Evolutionary conservation across 1,140 invertebrate species (phyloP).

Genomic region (Pissodes strobi): DNA sequence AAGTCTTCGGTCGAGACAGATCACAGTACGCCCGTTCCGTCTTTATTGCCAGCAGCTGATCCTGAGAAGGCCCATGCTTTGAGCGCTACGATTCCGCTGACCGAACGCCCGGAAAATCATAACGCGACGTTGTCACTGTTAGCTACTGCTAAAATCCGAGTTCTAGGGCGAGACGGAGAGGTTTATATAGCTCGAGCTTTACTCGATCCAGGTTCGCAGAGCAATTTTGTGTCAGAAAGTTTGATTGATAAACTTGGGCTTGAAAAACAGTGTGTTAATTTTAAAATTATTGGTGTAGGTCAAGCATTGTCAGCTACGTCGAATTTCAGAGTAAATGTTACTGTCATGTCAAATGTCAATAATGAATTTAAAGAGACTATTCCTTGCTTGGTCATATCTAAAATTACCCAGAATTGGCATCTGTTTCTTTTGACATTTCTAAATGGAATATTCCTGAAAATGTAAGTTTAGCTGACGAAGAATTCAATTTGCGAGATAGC

Average conservation of each 20-base stretch:
- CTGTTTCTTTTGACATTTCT: too few species aligned
- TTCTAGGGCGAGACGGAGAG: not conserved
- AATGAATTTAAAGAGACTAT: not conserved
- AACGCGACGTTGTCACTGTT: constrained; percentile 3
- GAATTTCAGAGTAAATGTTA: not conserved
- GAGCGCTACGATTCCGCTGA: too few species aligned
- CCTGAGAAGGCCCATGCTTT: not conserved
- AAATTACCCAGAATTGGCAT: constrained; percentile 2
- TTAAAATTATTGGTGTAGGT: constrained; percentile 4
- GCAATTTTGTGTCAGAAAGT: constrained; percentile 13
- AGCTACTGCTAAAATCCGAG: not conserved
- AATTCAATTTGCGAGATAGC: too few species aligned
- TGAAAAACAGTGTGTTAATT: constrained; percentile 1
- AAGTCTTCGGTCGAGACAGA: not conserved
- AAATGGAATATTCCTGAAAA: too few species aligned
- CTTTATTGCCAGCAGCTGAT: not conserved
- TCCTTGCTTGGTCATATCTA: not conserved
- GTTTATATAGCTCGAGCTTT: not conserved
- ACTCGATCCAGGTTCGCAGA: constrained; percentile 3
- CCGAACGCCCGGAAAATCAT: too few species aligned
- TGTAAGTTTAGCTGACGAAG: too few species aligned
- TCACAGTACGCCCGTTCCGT: not conserved
- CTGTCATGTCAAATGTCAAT: constrained; percentile 2
- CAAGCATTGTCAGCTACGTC: not conserved
- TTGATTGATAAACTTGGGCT: not conserved